phyloP scores from a whole-genome alignment of 2,113 vertebrate genomes.

The Poeciliopsis occidentalis region DNA sequence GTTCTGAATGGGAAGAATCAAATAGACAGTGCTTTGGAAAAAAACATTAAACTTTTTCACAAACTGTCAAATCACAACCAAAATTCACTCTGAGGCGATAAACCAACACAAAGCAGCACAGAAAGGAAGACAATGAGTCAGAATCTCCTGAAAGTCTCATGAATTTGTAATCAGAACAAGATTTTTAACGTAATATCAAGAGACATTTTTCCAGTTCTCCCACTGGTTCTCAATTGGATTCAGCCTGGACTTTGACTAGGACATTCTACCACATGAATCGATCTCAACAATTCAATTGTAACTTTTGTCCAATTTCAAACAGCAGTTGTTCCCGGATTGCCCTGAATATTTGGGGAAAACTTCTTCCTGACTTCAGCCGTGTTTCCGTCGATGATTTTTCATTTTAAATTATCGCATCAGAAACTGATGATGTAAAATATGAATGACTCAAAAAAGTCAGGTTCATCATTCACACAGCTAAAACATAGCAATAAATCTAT shows the following conservation, averaged over 20 bases:
- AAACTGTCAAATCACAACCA: not conserved
- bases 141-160: not conserved
- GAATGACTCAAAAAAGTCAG: too few species aligned
- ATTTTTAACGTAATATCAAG: too few species aligned
- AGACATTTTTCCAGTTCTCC: not conserved
- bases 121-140: not conserved
- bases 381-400: too few species aligned
- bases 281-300: not conserved
- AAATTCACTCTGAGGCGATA: not conserved
- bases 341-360: too few species aligned
- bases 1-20: slow-evolving; percentile 46
- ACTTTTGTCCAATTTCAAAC: too few species aligned
- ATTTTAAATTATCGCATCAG: too few species aligned
- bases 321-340: too few species aligned
- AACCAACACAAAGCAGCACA: not conserved
- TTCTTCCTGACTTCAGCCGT: too few species aligned
- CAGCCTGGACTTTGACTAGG: not conserved
- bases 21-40: not conserved
- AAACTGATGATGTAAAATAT: too few species aligned
- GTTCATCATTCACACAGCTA: not conserved
- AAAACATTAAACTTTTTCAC: not conserved
- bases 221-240: not conserved
- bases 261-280: not conserved
- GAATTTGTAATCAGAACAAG: not conserved
- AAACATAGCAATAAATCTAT: too few species aligned